phyloP scores from a whole-genome alignment of 2,888 invertebrate species.

The Schizaphis graminum region DNA sequence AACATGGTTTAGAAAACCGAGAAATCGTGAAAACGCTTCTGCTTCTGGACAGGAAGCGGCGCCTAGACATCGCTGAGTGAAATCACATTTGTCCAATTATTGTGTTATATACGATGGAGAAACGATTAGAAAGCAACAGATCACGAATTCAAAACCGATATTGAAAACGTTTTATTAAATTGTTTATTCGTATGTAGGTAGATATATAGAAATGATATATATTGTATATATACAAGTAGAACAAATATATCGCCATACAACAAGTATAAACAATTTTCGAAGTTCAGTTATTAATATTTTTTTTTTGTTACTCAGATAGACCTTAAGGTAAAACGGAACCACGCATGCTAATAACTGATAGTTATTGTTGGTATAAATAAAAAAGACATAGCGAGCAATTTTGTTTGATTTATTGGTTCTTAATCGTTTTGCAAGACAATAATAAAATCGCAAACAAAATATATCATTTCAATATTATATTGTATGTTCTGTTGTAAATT shows the following conservation, averaged over 20 bases:
- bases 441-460: neutral
- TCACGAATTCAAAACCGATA: conserved; percentile 60
- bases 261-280: neutral
- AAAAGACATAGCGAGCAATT: neutral
- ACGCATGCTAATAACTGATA: neutral
- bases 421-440: neutral
- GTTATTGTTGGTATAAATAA: neutral
- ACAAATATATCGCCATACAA: neutral
- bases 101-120: conserved; percentile 34
- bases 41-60: conserved; percentile 48
- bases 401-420: neutral
- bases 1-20: conserved; percentile 52
- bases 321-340: neutral
- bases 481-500: neutral
- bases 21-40: conserved; percentile 56
- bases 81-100: conserved; percentile 61
- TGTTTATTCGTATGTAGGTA: neutral
- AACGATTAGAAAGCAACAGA: conserved; percentile 62
- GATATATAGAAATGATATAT: conserved; percentile 18
- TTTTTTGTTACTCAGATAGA: neutral
- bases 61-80: conserved; percentile 46
- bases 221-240: neutral
- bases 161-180: conserved; percentile 43
- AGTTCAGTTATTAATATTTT: neutral
- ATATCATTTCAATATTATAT: neutral